phyloP scores from a whole-genome alignment of 2,797 vertebrate species.

The Morus bassanus region DNA sequence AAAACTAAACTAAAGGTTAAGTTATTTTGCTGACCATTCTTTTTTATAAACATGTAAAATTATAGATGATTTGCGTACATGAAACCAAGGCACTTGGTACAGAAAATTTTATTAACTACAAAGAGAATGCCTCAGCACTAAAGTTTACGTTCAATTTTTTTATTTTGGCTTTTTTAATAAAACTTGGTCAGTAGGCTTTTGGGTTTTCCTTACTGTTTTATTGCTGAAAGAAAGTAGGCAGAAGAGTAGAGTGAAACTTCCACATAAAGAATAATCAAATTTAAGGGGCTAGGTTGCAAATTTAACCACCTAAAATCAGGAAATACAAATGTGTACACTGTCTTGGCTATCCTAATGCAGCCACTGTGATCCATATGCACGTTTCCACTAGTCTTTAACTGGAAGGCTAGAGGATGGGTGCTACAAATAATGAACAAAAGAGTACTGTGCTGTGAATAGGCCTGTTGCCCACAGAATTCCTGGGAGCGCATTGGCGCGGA shows the following conservation, averaged over 20 bases:
- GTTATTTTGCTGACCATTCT: not conserved
- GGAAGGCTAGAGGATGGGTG: not conserved
- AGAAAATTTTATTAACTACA: not conserved
- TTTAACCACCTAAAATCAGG: not conserved
- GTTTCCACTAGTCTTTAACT: not conserved
- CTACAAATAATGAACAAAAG: not conserved
- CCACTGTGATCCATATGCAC: not conserved
- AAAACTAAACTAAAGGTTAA: not conserved
- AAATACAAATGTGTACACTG: not conserved
- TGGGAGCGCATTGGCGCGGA: rapidly evolving
- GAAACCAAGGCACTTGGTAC: not conserved
- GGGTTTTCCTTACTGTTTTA: not conserved
- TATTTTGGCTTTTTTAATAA: not conserved
- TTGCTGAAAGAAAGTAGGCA: not conserved
- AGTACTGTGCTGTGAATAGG: not conserved
- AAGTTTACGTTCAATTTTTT: not conserved
- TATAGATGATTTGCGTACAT: not conserved
- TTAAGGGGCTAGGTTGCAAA: not conserved
- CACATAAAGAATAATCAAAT: not conserved
- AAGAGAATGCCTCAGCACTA: not conserved
- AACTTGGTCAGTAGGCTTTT: not conserved
- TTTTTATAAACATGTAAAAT: constrained; percentile 12
- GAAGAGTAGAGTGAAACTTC: not conserved
- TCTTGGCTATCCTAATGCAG: not conserved
- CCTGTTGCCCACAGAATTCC: not conserved